phyloP scores from a whole-genome alignment of 2,888 invertebrate species.

The Agrochola lota region DNA sequence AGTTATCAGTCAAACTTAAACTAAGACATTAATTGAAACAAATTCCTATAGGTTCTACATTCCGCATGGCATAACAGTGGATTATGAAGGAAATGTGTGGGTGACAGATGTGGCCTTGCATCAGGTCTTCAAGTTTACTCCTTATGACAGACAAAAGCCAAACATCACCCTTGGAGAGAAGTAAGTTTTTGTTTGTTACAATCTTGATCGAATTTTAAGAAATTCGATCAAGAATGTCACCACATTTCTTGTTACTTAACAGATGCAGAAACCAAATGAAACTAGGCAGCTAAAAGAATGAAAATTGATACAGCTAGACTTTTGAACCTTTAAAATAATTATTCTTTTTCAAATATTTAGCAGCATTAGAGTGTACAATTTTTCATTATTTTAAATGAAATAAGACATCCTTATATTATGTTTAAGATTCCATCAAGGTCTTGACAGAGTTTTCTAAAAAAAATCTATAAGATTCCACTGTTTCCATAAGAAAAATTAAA shows the following conservation, averaged over 20 bases:
- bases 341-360: too few species aligned
- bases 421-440: background rate
- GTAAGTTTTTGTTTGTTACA: constrained; percentile 67
- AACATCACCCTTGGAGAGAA: constrained; percentile 84
- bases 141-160: constrained; percentile 81
- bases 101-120: constrained; percentile 96
- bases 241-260: too few species aligned
- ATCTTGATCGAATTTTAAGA: too few species aligned
- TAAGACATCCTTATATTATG: too few species aligned
- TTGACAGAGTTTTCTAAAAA: background rate
- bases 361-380: too few species aligned
- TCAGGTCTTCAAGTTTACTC: constrained; percentile 95
- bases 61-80: constrained; percentile 96
- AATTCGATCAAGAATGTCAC: too few species aligned
- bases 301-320: too few species aligned
- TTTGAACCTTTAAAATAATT: too few species aligned
- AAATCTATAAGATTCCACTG: background rate
- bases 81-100: constrained; percentile 94
- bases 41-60: constrained; percentile 92
- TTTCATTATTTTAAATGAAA: too few species aligned
- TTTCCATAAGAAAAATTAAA: background rate
- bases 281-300: too few species aligned
- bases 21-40: background rate
- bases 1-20: background rate
- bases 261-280: too few species aligned